Evolutionary conservation across 2,888 invertebrate genomes (phyloP).

Genomic region (Dione juno): DNA sequence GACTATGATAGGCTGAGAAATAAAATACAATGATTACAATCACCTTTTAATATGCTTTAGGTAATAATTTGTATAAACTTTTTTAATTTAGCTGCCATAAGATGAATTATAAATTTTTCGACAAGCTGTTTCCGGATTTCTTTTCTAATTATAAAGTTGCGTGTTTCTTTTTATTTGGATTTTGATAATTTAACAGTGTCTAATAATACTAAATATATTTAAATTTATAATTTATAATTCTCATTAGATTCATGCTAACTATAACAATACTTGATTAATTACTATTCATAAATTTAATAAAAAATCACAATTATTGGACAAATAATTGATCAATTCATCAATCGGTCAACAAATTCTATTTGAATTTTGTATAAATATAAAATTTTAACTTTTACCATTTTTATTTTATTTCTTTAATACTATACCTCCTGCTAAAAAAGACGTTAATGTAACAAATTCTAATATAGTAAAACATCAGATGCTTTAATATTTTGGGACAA

Average conservation of each 20-base stretch:
- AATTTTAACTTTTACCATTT: too few relatives aligned
- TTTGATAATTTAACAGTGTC: not conserved
- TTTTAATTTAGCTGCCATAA: not conserved
- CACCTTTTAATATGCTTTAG: too few relatives aligned
- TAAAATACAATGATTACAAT: too few relatives aligned
- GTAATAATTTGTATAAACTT: not conserved
- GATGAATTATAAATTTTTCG: conserved; percentile 5
- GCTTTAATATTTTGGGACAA: conserved; percentile 7
- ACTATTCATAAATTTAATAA: too few relatives aligned
- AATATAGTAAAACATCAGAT: not conserved
- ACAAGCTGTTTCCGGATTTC: conserved; percentile 11
- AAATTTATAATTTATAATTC: too few relatives aligned
- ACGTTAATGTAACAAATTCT: not conserved
- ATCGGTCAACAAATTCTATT: too few relatives aligned
- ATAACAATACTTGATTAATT: too few relatives aligned
- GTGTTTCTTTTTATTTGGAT: not conserved
- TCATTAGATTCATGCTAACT: too few relatives aligned
- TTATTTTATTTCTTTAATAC: not conserved
- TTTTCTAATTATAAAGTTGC: not conserved
- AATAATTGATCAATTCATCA: too few relatives aligned
- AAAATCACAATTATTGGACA: too few relatives aligned
- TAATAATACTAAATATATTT: not conserved
- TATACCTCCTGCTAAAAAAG: not conserved
- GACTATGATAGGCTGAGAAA: too few relatives aligned
- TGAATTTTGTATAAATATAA: too few relatives aligned